Percentiles rank a stretch among this genome's conserved stretches.
Evolutionary conservation across 2,113 vertebrate genomes (phyloP).

Genomic region (Stegostoma tigrinum): DNA sequence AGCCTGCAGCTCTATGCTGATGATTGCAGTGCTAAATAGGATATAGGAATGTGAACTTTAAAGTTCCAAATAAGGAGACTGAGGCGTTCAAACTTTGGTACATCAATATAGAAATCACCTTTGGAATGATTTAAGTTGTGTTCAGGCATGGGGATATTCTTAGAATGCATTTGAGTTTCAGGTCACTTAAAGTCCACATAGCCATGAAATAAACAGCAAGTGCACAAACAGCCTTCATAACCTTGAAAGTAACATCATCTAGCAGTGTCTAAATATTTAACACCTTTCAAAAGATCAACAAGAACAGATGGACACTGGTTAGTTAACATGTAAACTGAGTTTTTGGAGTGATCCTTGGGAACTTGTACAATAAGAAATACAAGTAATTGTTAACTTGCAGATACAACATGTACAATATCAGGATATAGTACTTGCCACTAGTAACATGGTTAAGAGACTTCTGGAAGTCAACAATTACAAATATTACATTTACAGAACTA

Average conservation of each 20-base stretch:
- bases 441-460: not conserved
- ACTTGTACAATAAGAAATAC: not conserved
- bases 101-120: not conserved
- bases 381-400: not conserved
- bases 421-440: not conserved
- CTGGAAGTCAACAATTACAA: not conserved
- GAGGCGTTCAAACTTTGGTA: not conserved
- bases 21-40: not conserved
- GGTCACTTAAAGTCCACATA: not conserved
- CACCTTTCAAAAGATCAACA: not conserved
- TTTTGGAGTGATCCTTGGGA: not conserved
- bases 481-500: not conserved
- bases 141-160: not conserved
- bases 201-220: not conserved
- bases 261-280: not conserved
- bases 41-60: not conserved
- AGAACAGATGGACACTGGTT: not conserved
- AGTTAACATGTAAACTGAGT: not conserved
- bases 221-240: not conserved
- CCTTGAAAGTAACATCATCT: not conserved
- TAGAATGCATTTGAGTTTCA: not conserved
- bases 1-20: not conserved
- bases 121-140: not conserved
- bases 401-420: not conserved
- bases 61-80: not conserved